Evolutionary conservation across 2,888 invertebrate genomes (phyloP), one percentile per base, ranked within the genome.

Genomic region (Agrotis puta): DNA sequence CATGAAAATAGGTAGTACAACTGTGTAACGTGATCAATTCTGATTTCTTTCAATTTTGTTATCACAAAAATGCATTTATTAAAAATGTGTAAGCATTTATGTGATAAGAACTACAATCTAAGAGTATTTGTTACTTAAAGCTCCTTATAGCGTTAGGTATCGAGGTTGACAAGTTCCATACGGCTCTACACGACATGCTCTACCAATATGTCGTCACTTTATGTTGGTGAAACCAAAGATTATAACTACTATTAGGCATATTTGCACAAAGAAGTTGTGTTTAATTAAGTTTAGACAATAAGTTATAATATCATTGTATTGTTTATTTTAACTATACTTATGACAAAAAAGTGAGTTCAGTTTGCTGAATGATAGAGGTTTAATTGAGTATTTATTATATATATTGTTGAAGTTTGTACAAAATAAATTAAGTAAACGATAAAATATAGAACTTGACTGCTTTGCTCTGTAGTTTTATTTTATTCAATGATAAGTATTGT

Each of bases 351-450:
- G 96, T 96, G 95, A 96, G 94, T 96, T 96, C 94, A 96, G 94
- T 96, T 95, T 95, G 95, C 96, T 95, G 95, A 95, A 96, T 94
- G 95, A 96, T 96, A 96, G 95, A 95, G 93, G 92, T 96, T 96
- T 95, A 95, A 95, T 96, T 96, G 95, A 96, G 93, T 96, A 96
- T 95, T 95, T 96, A 96, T 95, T 96, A 96, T 95, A 95, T 95
- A 96, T 96, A 96, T 96, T 96, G 96, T 96, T 96, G 96, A 96
- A 96, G 95, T 96, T 96, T 96, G 96, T 96, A 96, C 96, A 96
- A 96, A 96, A 96, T 96, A 96, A 96, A 96, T 95, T 96, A 96
- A 96, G 96, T 96, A 96, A 96, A 96, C 93, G 93, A 96, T 96
- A 96, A 96, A 93, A 95, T 96, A 96, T 96, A 96, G 96, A 96